Percentiles rank a stretch among this genome's conserved stretches.
Evolutionary conservation across 2,888 invertebrate genomes (phyloP).

Genomic region (Lysandra coridon): DNA sequence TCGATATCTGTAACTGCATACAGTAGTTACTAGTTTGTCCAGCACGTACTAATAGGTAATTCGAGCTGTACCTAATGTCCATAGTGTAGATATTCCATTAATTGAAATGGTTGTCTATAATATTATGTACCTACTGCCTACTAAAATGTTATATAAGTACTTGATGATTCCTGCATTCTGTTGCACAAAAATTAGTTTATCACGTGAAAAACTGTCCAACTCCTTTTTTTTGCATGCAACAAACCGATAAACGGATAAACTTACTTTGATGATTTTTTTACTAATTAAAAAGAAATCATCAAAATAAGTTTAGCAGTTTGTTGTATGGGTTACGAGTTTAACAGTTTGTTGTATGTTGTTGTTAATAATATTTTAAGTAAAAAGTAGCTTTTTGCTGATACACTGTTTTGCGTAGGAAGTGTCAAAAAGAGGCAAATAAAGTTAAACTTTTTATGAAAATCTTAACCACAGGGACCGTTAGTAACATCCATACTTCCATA

Average conservation of each 20-base stretch:
- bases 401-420: too few species aligned
- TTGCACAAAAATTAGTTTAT: background rate
- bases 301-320: too few species aligned
- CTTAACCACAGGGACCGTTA: background rate
- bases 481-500: background rate
- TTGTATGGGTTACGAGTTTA: too few species aligned
- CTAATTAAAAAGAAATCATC: too few species aligned
- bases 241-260: too few species aligned
- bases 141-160: background rate
- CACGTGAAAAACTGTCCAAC: background rate
- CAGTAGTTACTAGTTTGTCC: background rate
- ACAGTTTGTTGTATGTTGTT: too few species aligned
- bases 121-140: background rate
- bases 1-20: background rate
- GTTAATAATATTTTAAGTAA: too few species aligned
- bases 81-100: background rate
- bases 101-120: background rate
- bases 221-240: too few species aligned
- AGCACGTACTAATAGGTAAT: background rate
- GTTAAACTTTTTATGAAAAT: background rate
- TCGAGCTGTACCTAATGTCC: background rate
- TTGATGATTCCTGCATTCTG: background rate
- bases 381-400: too few species aligned
- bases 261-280: too few species aligned
- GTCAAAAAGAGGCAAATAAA: too few species aligned